Base-by-base conservation (phyloP, 2,113 vertebrate genomes). In the Callipepla squamata region DNA sequence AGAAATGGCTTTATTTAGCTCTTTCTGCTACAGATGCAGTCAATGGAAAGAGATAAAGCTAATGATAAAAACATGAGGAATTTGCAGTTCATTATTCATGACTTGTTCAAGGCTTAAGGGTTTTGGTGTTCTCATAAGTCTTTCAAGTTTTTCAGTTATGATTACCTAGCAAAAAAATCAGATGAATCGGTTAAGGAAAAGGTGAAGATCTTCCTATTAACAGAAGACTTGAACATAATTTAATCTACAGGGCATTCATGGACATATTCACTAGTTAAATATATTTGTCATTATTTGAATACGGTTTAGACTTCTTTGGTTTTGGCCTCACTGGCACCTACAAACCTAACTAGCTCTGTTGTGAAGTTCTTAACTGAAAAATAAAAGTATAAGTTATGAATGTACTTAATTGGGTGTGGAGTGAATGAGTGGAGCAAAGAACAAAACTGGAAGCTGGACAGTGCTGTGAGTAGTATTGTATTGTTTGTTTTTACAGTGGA, bases 21-120 rank as follows among this genome's bases (percentile, higher is more conserved):
- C 75, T 93, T 92, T 97, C 90, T 95, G 82, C 84, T 96, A 67
- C 70, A 80, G 90, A 89, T 91, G 58, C 76, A 90, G 75, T 96
- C 94, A 96, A 79, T 96, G 84, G 93, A 94, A 93, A 76, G 80
- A 89, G 93, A 96, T 90, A 96, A 97, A 93, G 82, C 89, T 79
- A 83, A 94, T 97, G 95, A 98, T 93, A 97, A 97, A 97, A 97
- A 90, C 77, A 89, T 96, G 96, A 95, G 94, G 96, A 96, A 98
- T 97, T 98, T 97, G 77, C 61, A 92, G 89, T 98, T 89, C 91
- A 98, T 98, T 98, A 98, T 98, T 98, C 94, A 98, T 93, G 87
- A 81, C 50, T 80, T 93, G 87, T 73, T 95, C 92, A 95, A 95
- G 91, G 92, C 95, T 98, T 91, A 97, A 97, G 81, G 78, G 77